A percentile compares a stretch with the other conserved stretches of the same genome.
These are phyloP conservation scores for Crioceris asparagi DNA, from an alignment of 2,888 invertebrate species.

Conservation along the genomic window DNA sequence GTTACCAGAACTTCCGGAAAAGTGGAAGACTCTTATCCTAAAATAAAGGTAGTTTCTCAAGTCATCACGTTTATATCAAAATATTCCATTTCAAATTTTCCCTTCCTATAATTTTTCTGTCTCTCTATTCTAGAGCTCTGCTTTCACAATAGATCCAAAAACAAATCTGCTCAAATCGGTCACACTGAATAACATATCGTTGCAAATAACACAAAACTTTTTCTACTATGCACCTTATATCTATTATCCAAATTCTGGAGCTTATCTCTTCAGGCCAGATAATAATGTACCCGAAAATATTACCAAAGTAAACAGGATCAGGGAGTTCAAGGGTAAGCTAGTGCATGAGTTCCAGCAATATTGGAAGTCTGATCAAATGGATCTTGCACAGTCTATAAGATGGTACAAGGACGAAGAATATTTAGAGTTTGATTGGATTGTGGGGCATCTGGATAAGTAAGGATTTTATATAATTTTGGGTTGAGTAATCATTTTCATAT, in stretches of 20 bases:
- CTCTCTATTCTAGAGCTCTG: slow-evolving; percentile 4
- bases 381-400: slow-evolving; percentile 61
- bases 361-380: slow-evolving; percentile 58
- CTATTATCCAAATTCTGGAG: slow-evolving; percentile 86
- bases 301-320: slow-evolving; percentile 28
- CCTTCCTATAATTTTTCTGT: too few species aligned
- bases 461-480: too few species aligned
- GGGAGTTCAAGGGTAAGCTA: slow-evolving; percentile 12
- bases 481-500: too few species aligned
- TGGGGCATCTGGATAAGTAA: slow-evolving; percentile 61
- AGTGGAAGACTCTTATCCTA: too few species aligned
- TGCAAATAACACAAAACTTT: slow-evolving; percentile 49
- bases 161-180: slow-evolving; percentile 46
- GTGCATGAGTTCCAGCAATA: slow-evolving; percentile 41
- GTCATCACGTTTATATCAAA: too few species aligned
- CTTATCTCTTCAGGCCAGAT: slow-evolving; percentile 75
- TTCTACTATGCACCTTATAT: slow-evolving; percentile 65
- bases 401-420: slow-evolving; percentile 49
- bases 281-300: slow-evolving; percentile 8
- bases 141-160: slow-evolving; percentile 42
- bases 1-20: too few species aligned
- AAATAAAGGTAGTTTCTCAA: too few species aligned
- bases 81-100: too few species aligned
- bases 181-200: slow-evolving; percentile 36
- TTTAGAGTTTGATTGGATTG: slow-evolving; percentile 62